Conservation (phyloP, 2,888 invertebrate species). For the Lepidonotus clava region DNA sequence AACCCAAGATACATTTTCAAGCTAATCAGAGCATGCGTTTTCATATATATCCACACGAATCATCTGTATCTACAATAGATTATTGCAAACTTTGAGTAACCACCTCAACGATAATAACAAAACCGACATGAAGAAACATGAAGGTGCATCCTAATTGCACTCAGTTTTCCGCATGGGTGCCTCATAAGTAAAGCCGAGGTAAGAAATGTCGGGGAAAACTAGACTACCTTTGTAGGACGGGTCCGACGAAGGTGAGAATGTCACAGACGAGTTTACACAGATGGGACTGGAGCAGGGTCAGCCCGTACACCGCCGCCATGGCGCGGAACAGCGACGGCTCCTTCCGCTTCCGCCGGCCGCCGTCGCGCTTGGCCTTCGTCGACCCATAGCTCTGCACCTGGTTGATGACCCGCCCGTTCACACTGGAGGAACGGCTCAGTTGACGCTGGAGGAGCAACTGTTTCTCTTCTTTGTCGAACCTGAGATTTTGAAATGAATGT, state of each 20-base stretch:
- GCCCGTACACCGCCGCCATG: slow-evolving; percentile 69
- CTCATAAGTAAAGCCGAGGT: too few relatives aligned
- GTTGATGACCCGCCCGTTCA: neutral
- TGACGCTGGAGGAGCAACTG: neutral
- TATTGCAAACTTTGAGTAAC: too few relatives aligned
- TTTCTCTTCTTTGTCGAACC: slow-evolving; percentile 11
- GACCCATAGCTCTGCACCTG: neutral
- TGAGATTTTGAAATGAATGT: too few relatives aligned
- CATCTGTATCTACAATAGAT: too few relatives aligned
- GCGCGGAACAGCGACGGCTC: slow-evolving; percentile 69
- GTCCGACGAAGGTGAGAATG: slow-evolving; percentile 48
- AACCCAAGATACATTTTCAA: too few relatives aligned
- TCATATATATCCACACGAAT: too few relatives aligned
- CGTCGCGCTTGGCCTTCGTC: neutral
- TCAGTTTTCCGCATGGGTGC: too few relatives aligned
- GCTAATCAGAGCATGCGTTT: too few relatives aligned
- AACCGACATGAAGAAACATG: too few relatives aligned
- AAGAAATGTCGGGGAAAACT: neutral
- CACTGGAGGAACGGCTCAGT: neutral
- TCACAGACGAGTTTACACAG: slow-evolving; percentile 56
- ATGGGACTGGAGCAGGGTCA: slow-evolving; percentile 64
- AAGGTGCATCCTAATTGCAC: too few relatives aligned
- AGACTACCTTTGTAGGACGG: slow-evolving; percentile 55
- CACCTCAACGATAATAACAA: too few relatives aligned
- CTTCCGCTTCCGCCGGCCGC: slow-evolving; percentile 57